Conservation (phyloP, 1,140 invertebrate genomes). For the Sycophaga agraensis region DNA sequence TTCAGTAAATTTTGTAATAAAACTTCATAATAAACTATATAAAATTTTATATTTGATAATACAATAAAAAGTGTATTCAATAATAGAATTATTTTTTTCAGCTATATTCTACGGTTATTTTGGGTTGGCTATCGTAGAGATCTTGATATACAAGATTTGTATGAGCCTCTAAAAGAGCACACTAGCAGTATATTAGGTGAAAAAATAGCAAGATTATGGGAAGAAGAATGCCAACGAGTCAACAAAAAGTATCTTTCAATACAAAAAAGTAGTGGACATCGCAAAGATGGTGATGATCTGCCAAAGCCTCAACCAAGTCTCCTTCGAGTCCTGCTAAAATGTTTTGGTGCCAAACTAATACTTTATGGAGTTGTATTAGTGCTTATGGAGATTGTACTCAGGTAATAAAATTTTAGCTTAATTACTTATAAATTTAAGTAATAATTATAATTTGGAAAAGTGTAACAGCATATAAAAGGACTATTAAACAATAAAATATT, state of each 20-base stretch:
- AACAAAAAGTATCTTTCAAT: constrained; percentile 32
- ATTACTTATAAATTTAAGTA: too few species aligned
- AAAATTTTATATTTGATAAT: too few species aligned
- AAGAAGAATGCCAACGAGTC: constrained; percentile 40
- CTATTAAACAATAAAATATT: too few species aligned
- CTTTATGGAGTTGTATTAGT: constrained; percentile 58
- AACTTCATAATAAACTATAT: background rate
- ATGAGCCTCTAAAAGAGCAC: constrained; percentile 65
- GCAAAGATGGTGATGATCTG: constrained; percentile 28
- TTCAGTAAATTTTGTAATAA: too few species aligned
- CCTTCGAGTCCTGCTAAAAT: constrained; percentile 55
- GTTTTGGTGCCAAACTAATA: constrained; percentile 59
- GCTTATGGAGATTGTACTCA: constrained; percentile 58
- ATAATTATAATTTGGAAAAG: too few species aligned
- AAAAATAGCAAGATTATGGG: constrained; percentile 49
- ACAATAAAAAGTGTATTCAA: background rate
- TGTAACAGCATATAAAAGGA: too few species aligned
- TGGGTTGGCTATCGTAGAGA: constrained; percentile 69
- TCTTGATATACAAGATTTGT: constrained; percentile 70
- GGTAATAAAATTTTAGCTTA: constrained; percentile 44
- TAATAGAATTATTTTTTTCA: constrained; percentile 41
- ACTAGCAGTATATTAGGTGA: constrained; percentile 55
- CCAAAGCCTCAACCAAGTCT: constrained; percentile 57
- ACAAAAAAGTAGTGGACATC: constrained; percentile 29
- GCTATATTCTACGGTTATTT: constrained; percentile 69